Evolutionary conservation across 2,888 invertebrate species (phyloP), one percentile per base, ranked within the genome.

Genomic region (Scaptomyza cyrtandrae): DNA sequence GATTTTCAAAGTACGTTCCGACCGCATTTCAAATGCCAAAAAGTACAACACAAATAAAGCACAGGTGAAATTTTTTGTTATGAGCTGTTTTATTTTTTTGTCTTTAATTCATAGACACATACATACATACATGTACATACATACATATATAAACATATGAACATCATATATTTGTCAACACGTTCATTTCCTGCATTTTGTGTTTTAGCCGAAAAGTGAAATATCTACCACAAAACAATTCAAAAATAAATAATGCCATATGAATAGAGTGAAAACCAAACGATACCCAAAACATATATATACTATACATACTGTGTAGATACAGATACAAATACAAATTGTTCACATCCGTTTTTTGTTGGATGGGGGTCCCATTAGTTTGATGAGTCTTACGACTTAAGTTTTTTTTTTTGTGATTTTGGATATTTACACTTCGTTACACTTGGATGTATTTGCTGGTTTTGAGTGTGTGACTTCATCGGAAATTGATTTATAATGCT

Each of bases 111-210:
- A 63, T 77, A 75, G 62, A 77, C 70, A 84, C 75, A 86, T 62
- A 78, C 66, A 80, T 70, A 49, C 56, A 64, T 64, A 81, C 64
- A n/a, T n/a, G 77, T 71, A 73, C 52, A 35, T 64, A 24, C 71
- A 62, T 76, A 73, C 60, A 78, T 72, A 19, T 1, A 78, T 75
- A n/a, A n/a, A 82, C 80, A 86, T 61, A 37, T 46, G 60, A 56
- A 72, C 80, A 78, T 86, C 79, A 77, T 83, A 84, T 84, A 83
- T 83, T 83, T 83, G 86, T 87, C 83, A 85, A 87, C 86, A 87
- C 83, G 77, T 86, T 76, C 85, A 75, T 85, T 85, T 85, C 85
- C 85, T 87, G 85, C 83, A 85, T 87, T 83, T 85, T 87, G 85
- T 79, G 69, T 76, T 84, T 86, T 79, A 75, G 86, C 83, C 83